Evolutionary conservation across 2,888 invertebrate species (phyloP), one percentile per base, ranked within the genome.

Genomic region (Teleiodes luculella): DNA sequence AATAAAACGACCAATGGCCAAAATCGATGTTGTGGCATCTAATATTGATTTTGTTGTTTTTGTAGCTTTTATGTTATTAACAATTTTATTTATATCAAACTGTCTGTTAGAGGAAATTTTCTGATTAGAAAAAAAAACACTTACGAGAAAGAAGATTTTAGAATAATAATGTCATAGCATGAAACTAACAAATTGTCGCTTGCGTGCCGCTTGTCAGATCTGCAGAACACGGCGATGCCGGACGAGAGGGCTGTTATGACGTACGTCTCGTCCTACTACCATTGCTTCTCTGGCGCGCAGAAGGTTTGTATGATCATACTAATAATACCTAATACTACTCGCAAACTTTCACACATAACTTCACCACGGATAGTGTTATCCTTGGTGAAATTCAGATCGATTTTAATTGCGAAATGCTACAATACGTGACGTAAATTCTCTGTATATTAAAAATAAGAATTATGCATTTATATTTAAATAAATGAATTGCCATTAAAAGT

Each of bases 201-300:
- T 81, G 83, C 83, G 82, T 83, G 81, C 78, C 82, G 83, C 83
- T 79, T 86, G 91, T 90, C 92, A 95, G 98, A 98, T 94, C 95
- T 98, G 93, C 96, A 97, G 92, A 97, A 97, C 92, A 97, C 98
- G 76, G 97, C 97, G 87, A 96, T 98, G 95, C 99, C 99, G 76
- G 99, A 99, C 91, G 99, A 99, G 93, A 93, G 99, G 81, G 98
- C 98, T 72, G 98, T 99, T 88, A 99, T 99, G 99, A 99, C 99
- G 76, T 99, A 99, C 92, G 98, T 99, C 75, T 99, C 99, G 62
- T 98, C 98, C 71, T 99, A 99, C 93, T 99, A 99, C 93, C 99
- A 99, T 93, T 98, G 98, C 92, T 99, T 99, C 94, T 97, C 98
- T 90, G 99, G 99, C 85, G 98, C 98, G 78, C 98, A 99, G 93